Evolutionary conservation across 2,888 invertebrate genomes (phyloP).

Genomic region (Ophion costatus): DNA sequence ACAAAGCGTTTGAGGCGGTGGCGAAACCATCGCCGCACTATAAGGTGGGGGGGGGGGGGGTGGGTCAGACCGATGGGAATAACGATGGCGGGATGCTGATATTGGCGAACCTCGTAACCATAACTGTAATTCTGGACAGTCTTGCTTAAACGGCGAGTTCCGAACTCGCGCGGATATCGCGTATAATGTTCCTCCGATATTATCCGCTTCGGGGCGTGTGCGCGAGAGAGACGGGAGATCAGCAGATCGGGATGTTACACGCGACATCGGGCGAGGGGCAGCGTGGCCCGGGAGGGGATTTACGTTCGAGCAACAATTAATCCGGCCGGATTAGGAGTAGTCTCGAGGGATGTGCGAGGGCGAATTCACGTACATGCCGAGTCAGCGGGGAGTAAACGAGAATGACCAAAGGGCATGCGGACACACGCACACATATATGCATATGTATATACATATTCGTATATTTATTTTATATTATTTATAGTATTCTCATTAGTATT

Average conservation of each 20-base stretch:
- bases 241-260: constrained; percentile 30
- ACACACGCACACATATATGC: background rate
- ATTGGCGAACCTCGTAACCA: constrained; percentile 11
- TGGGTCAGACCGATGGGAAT: constrained; percentile 1
- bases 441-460: background rate
- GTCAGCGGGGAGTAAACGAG: constrained; percentile 34
- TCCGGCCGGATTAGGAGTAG: constrained; percentile 71
- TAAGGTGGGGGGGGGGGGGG: background rate
- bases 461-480: background rate
- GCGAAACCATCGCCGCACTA: too few species aligned
- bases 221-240: constrained; percentile 19
- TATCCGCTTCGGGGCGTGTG: background rate
- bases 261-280: constrained; percentile 4
- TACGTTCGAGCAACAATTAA: constrained; percentile 70
- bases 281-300: constrained; percentile 32
- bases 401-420: constrained; percentile 9
- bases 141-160: constrained; percentile 45
- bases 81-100: background rate
- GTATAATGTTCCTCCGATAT: constrained; percentile 42
- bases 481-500: background rate
- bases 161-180: constrained; percentile 46
- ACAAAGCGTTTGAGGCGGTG: background rate
- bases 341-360: constrained; percentile 57
- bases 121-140: constrained; percentile 34
- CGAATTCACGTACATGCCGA: constrained; percentile 31